Percentiles rank a stretch among this genome's conserved stretches.
Evolutionary conservation across 2,797 vertebrate genomes (phyloP).

Genomic region (Australoheros facetus): DNA sequence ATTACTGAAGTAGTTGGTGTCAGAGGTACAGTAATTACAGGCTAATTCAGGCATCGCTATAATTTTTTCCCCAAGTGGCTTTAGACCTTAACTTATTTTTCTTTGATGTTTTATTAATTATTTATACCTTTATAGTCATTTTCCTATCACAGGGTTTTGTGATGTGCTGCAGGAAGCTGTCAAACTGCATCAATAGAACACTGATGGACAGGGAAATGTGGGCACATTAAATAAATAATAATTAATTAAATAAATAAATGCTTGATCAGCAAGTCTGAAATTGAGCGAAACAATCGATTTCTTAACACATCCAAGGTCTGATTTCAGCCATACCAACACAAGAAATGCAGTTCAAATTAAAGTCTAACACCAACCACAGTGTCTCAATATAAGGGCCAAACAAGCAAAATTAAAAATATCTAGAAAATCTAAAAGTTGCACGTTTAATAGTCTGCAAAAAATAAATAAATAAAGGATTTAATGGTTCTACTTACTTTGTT

Average conservation of each 20-base stretch:
- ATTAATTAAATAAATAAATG: not conserved
- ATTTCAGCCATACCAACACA: not conserved
- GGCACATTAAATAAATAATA: no score
- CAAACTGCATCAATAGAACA: not conserved
- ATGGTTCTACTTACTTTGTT: constrained; percentile 46
- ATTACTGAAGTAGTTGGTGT: not conserved
- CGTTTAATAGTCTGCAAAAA: not conserved
- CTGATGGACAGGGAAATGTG: not conserved
- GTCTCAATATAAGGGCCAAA: not conserved
- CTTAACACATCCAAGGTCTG: not conserved
- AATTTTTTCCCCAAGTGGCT: not conserved
- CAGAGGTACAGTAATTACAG: not conserved
- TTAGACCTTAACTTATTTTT: not conserved
- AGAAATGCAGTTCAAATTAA: not conserved
- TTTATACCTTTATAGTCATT: not conserved
- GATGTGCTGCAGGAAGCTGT: not conserved
- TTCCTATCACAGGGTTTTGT: not conserved
- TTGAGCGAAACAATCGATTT: not conserved
- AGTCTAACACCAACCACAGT: not conserved
- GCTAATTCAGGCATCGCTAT: not conserved
- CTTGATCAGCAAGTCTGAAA: not conserved
- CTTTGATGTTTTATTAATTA: not conserved
- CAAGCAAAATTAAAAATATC: not conserved
- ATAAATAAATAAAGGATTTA: not conserved
- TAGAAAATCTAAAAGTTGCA: not conserved